A percentile compares a stretch with the other conserved stretches of the same genome.
These are phyloP conservation scores for Pseudopipra pipra DNA, from an alignment of 2,113 vertebrate genomes.

Conservation along the genomic window DNA sequence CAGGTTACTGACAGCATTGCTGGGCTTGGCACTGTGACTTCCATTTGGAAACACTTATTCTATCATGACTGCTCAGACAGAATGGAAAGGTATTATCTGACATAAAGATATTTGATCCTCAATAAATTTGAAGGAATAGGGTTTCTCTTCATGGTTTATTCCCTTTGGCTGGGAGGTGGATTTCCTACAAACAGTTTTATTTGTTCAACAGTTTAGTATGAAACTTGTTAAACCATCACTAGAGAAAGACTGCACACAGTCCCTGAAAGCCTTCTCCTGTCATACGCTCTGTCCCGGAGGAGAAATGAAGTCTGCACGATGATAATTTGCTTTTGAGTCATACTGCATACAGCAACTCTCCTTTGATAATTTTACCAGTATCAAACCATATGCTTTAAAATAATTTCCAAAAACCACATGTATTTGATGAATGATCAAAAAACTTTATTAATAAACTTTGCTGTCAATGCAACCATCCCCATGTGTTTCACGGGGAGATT, in stretches of 20 bases:
- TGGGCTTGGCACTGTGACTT: not conserved
- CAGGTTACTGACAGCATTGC: not conserved
- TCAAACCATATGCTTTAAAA: not conserved
- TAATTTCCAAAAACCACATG: not conserved
- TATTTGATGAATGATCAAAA: not conserved
- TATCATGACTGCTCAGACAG: not conserved
- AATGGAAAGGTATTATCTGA: not conserved
- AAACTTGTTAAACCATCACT: conserved; percentile 7
- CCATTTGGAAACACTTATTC: not conserved
- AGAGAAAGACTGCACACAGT: not conserved
- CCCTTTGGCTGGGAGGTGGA: not conserved
- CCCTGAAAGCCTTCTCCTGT: not conserved
- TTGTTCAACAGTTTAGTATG: conserved; percentile 10
- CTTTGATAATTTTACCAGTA: not conserved
- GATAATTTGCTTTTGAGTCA: not conserved
- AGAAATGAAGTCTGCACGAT: not conserved
- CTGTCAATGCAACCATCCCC: not conserved
- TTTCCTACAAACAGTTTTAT: not conserved
- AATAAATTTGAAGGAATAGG: conserved; percentile 33
- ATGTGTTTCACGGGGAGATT: accelerated
- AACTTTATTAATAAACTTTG: not conserved
- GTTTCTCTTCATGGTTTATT: conserved; percentile 8
- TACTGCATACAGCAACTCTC: not conserved
- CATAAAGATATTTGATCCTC: conserved; percentile 32
- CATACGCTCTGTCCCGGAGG: not conserved